Percentiles rank a stretch among this genome's conserved stretches.
These are phyloP conservation scores for Porites australiensis DNA, from an alignment of 64 coral and sea anemone genomes.

Conservation along the genomic window DNA sequence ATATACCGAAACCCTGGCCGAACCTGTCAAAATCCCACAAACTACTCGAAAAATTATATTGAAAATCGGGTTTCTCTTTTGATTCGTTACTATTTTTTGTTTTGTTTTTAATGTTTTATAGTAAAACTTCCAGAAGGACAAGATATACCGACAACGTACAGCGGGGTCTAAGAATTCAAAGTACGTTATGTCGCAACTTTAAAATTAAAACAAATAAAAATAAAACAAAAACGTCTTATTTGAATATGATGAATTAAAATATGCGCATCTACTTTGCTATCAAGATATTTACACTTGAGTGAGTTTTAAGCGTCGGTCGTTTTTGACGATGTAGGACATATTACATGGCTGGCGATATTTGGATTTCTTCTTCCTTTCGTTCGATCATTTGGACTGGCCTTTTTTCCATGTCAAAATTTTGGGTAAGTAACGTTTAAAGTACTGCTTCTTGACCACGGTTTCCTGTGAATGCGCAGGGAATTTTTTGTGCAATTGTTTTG, in stretches of 20 bases:
- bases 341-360: conserved; percentile 26
- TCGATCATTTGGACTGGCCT: neutral
- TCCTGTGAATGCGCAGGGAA: neutral
- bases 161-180: too few relatives aligned
- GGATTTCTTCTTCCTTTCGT: neutral
- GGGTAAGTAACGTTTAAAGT: conserved; percentile 11
- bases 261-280: neutral
- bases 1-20: too few relatives aligned
- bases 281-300: neutral
- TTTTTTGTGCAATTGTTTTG: neutral
- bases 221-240: too few relatives aligned
- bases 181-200: too few relatives aligned
- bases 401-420: conserved; percentile 11
- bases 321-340: neutral
- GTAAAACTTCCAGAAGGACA: too few relatives aligned
- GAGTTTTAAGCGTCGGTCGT: neutral
- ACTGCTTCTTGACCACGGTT: neutral
- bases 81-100: too few relatives aligned
- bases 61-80: too few relatives aligned
- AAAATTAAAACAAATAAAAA: neutral
- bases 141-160: too few relatives aligned
- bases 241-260: neutral
- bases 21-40: too few relatives aligned
- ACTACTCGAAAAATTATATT: too few relatives aligned
- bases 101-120: too few relatives aligned